phyloP scores from a whole-genome alignment of 2,888 invertebrate species.

The Bembecia ichneumoniformis region DNA sequence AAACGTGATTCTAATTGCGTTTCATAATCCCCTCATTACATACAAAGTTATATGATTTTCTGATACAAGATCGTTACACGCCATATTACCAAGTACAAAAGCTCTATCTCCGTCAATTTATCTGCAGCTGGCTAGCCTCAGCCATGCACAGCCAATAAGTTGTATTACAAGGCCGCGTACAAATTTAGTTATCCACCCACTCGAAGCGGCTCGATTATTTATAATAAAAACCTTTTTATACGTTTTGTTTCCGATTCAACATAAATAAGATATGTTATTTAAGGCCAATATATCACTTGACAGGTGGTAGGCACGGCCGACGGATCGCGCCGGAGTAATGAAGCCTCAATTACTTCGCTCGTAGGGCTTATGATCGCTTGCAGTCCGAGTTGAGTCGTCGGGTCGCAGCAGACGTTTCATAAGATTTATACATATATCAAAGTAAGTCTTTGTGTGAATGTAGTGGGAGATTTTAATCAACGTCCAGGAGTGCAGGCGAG shows the following conservation, averaged over 20 bases:
- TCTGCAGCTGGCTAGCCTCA: slow-evolving; percentile 31
- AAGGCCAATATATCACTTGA: slow-evolving; percentile 71
- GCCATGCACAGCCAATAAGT: slow-evolving; percentile 35
- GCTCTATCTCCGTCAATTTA: slow-evolving; percentile 56
- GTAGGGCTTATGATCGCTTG: slow-evolving; percentile 29
- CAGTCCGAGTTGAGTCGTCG: slow-evolving; percentile 22
- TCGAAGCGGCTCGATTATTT: slow-evolving; percentile 51
- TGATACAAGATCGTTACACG: not conserved
- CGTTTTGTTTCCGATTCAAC: slow-evolving; percentile 71
- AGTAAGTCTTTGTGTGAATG: slow-evolving; percentile 65
- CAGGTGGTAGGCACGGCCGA: slow-evolving; percentile 62
- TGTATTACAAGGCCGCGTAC: slow-evolving; percentile 58
- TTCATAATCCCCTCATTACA: too few relatives aligned
- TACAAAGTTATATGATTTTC: too few relatives aligned
- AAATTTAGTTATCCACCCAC: slow-evolving; percentile 70
- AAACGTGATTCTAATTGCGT: too few relatives aligned
- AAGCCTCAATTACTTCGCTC: slow-evolving; percentile 19
- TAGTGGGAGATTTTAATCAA: slow-evolving; percentile 70
- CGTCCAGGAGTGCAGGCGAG: slow-evolving; percentile 36
- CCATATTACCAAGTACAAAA: slow-evolving; percentile 44
- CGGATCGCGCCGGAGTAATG: slow-evolving; percentile 22
- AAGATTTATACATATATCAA: slow-evolving; percentile 70
- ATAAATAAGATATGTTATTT: slow-evolving; percentile 75
- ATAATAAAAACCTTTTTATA: slow-evolving; percentile 64
- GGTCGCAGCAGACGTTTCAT: slow-evolving; percentile 49